These are phyloP conservation scores for Merops nubicus DNA, from an alignment of 2,113 vertebrate species.

Conservation along the genomic window DNA sequence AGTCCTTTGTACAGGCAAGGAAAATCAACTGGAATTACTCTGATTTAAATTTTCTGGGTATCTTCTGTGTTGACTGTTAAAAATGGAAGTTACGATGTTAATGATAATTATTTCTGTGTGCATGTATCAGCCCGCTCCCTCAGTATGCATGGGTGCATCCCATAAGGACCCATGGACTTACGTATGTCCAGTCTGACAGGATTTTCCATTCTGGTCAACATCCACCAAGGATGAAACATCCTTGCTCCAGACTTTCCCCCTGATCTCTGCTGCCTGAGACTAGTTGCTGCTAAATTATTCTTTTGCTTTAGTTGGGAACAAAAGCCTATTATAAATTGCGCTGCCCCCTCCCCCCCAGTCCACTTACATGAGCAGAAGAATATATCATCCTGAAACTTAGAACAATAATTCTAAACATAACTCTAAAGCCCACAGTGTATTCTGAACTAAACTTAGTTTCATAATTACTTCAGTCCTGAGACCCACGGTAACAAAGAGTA, in stretches of 20 bases:
- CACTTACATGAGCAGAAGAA: background rate
- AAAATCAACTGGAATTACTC: background rate
- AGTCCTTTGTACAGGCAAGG: background rate
- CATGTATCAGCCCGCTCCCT: background rate
- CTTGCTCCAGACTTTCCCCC: background rate
- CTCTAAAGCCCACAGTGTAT: background rate
- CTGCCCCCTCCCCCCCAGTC: accelerated
- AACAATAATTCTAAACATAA: background rate
- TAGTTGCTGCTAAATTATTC: background rate
- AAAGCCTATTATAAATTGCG: background rate
- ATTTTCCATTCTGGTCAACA: background rate
- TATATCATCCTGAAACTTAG: background rate
- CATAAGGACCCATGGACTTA: background rate
- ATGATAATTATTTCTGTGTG: background rate
- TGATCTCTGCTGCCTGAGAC: background rate
- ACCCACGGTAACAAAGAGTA: background rate
- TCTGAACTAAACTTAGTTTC: background rate
- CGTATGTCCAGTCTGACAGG: background rate
- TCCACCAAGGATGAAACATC: background rate
- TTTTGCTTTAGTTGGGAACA: background rate
- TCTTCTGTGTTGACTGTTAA: background rate
- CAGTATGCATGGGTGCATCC: background rate
- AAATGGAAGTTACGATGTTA: background rate
- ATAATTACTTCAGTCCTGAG: background rate
- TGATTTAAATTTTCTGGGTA: background rate